These are phyloP conservation scores for Lasiommata megera DNA, from an alignment of 2,888 invertebrate species.

Conservation along the genomic window DNA sequence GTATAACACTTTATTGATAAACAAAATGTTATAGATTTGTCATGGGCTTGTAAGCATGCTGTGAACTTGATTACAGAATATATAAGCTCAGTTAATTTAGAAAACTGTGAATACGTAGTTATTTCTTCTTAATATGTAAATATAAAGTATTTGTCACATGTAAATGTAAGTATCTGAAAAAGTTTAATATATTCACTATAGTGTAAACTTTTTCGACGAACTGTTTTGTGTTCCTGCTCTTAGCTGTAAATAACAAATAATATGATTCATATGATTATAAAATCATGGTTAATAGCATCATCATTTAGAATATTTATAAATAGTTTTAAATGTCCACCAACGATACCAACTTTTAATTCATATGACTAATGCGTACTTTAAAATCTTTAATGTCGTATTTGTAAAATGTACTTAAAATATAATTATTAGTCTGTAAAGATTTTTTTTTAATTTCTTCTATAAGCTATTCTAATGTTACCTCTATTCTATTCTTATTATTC, in stretches of 20 bases:
- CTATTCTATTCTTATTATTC: conserved; percentile 22
- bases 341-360: conserved; percentile 60
- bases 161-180: conserved; percentile 63
- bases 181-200: conserved; percentile 74
- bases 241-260: conserved; percentile 74
- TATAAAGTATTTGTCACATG: conserved; percentile 56
- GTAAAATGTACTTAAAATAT: conserved; percentile 76
- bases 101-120: conserved; percentile 65
- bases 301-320: conserved; percentile 39
- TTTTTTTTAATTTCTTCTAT: conserved; percentile 44
- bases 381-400: conserved; percentile 70
- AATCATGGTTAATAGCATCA: conserved; percentile 19
- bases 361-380: conserved; percentile 65
- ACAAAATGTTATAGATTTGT: conserved; percentile 43
- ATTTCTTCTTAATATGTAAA: conserved; percentile 68
- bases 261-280: conserved; percentile 23
- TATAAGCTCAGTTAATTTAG: conserved; percentile 67
- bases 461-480: conserved; percentile 33
- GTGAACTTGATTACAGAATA: conserved; percentile 57
- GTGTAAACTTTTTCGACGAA: conserved; percentile 63
- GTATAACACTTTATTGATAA: conserved; percentile 39
- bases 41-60: conserved; percentile 65
- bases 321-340: conserved; percentile 48
- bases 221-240: conserved; percentile 79
- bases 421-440: conserved; percentile 55